phyloP scores from a whole-genome alignment of 2,797 vertebrate genomes.

The Chelon auratus region DNA sequence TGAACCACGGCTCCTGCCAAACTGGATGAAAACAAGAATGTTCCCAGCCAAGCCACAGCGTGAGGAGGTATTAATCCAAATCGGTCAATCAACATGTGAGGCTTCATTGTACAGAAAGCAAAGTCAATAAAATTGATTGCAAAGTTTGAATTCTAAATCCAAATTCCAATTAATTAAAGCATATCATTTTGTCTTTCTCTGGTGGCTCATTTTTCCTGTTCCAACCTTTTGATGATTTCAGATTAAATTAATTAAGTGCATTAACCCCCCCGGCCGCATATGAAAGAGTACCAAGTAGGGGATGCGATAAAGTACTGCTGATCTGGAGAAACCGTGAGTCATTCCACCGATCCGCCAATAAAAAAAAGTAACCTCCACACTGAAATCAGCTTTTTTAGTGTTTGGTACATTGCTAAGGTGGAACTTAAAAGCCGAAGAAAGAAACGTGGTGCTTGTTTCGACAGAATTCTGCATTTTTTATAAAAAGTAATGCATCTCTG shows the following conservation, averaged over 20 bases:
- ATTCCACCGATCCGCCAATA: conserved; percentile 17
- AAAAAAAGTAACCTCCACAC: background rate
- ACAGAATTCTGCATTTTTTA: too few species aligned
- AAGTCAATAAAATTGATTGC: background rate
- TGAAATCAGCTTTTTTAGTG: conserved; percentile 2
- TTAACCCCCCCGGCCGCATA: conserved; percentile 32
- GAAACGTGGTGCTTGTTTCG: background rate
- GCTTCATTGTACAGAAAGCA: background rate
- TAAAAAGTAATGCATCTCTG: background rate
- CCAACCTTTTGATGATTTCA: conserved; percentile 14
- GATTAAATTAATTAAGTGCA: conserved; percentile 32
- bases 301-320: conserved; percentile 28
- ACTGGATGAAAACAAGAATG: background rate
- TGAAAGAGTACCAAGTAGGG: conserved; percentile 16
- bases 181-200: conserved; percentile 9
- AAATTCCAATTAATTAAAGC: background rate
- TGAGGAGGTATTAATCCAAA: background rate
- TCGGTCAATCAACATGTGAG: background rate
- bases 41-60: background rate
- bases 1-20: background rate
- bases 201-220: conserved; percentile 8
- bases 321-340: conserved; percentile 32
- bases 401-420: background rate
- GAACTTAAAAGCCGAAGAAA: background rate
- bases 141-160: background rate